Conservation (phyloP, 2,113 vertebrate genomes). For the Nerophis ophidion region DNA sequence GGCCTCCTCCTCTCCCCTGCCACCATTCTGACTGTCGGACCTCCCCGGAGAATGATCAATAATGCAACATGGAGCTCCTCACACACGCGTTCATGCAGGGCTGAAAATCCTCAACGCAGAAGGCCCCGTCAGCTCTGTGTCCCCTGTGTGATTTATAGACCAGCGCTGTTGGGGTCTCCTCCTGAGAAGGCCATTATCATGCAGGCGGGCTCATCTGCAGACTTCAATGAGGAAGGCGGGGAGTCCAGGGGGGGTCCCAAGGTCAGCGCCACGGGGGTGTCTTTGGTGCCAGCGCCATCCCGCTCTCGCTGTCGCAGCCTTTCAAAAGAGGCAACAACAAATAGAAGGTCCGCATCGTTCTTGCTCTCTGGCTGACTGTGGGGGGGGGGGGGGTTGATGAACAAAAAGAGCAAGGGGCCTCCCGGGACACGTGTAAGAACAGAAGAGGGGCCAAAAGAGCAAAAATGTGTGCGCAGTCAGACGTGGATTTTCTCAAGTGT, state of each 20-base stretch:
- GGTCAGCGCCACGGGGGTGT: slow-evolving; percentile 42
- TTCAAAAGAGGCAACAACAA: slow-evolving; percentile 48
- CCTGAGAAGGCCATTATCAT: slow-evolving; percentile 59
- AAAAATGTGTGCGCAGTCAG: neutral
- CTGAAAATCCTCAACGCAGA: slow-evolving; percentile 25
- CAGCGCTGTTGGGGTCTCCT: slow-evolving; percentile 33
- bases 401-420: slow-evolving; percentile 40
- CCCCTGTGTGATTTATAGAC: slow-evolving; percentile 58
- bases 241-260: slow-evolving; percentile 35
- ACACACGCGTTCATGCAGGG: neutral
- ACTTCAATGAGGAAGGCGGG: slow-evolving; percentile 59
- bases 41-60: slow-evolving; percentile 65
- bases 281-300: slow-evolving; percentile 44
- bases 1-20: slow-evolving; percentile 19
- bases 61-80: slow-evolving; percentile 56
- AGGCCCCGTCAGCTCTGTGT: slow-evolving; percentile 14
- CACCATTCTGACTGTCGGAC: slow-evolving; percentile 57
- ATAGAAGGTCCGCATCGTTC: slow-evolving; percentile 25
- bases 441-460: slow-evolving; percentile 32
- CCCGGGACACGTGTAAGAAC: slow-evolving; percentile 42
- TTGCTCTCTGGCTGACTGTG: slow-evolving; percentile 37
- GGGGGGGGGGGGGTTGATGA: slow-evolving; percentile 28
- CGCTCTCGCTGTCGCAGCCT: slow-evolving; percentile 34
- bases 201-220: slow-evolving; percentile 62
- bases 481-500: too few species aligned